Conservation (phyloP, 2,888 invertebrate genomes). For the Pammene aurita region DNA sequence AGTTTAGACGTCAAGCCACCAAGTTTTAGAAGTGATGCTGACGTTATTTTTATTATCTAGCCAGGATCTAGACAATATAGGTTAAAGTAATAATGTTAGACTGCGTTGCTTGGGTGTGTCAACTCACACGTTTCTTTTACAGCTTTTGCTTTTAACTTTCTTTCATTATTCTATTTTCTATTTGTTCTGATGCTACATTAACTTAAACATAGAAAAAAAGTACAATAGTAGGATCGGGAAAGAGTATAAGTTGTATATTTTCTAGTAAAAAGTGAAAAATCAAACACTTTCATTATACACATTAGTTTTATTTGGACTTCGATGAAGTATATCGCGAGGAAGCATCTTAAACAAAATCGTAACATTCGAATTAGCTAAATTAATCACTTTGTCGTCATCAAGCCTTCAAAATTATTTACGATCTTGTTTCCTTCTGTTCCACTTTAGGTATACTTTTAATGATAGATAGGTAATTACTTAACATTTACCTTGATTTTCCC, state of each 20-base stretch:
- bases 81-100: neutral
- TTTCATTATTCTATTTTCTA: constrained; percentile 25
- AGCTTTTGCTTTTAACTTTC: constrained; percentile 33
- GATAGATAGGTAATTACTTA: too few species aligned
- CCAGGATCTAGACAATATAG: constrained; percentile 1
- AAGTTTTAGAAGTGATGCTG: neutral
- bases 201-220: neutral
- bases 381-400: too few species aligned
- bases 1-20: neutral
- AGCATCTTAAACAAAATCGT: too few species aligned
- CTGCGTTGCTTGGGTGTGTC: neutral
- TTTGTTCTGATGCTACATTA: neutral
- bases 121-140: constrained; percentile 24
- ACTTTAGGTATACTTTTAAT: too few species aligned
- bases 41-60: neutral
- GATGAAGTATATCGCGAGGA: too few species aligned
- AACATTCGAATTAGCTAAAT: neutral
- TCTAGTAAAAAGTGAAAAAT: neutral
- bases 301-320: neutral
- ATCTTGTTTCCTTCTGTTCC: too few species aligned
- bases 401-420: too few species aligned
- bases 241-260: neutral
- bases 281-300: too few species aligned
- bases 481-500: too few species aligned
- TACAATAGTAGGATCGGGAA: constrained; percentile 6